Evolutionary conservation across 1,140 invertebrate species (phyloP), one percentile per base, ranked within the genome.

Genomic region (Periplaneta americana): DNA sequence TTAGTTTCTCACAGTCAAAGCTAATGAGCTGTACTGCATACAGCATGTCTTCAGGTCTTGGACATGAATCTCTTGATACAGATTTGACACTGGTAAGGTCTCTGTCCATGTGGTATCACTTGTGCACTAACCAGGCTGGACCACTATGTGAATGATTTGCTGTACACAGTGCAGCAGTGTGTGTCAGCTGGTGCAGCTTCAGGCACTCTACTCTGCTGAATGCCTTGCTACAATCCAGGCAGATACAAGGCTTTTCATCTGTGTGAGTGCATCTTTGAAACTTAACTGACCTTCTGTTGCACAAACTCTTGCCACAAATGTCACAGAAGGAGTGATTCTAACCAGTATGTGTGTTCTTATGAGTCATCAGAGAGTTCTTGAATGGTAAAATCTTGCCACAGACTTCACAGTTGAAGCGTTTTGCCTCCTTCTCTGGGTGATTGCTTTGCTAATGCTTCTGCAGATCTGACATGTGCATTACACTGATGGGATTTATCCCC

Each of bases 301-400:
- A 36, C 10, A 78, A 34, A 13, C 36, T 31, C n/a, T 78, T 78
- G 22, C 35, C 76, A 84, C 91, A 92, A 81, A 88, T 89, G 82
- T 88, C 86, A 85, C 93, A 94, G 84, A 91, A 91, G 84, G 92
- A 92, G 0, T 93, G 93, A 85, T 92, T 92, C 83, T 94, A 93
- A 0, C 94, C 93, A 4, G 93, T 94, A 85, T 95, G 93, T 74
- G 90, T 91, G 76, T 92, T 88, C 80, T 91, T 89, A 85, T 95
- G 93, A 34, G 90, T 91, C 66, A 90, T 86, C 8, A 92, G 85
- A 77, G 75, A 75, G 36, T 83, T 80, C 37, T 76, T 80, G 11
- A 78, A 35, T 66, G 34, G 79, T 34, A 85, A 84, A 17, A 31
- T 80, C 66, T 84, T 85, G 17, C 82, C 82, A 34, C 85, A 86